Base-by-base conservation (phyloP, 1,140 invertebrate genomes). In the Macrosteles quadrilineatus region DNA sequence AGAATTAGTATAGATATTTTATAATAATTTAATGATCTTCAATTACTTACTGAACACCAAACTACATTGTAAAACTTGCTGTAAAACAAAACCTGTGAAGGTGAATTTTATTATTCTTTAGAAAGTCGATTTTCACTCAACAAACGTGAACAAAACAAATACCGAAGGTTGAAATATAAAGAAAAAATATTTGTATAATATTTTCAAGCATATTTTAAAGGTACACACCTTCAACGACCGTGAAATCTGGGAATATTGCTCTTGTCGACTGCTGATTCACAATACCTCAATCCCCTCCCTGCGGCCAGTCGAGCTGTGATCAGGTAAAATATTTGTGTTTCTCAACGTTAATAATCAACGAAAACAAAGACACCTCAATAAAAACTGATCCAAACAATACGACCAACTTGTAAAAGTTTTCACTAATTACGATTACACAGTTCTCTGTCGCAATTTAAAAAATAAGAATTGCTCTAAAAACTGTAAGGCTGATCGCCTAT, bases 271-370 rank as follows among this genome's bases (percentile, higher is more conserved):
- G 55, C 55, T 59, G 63, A 66, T 25, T 43, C 63, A 66, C 63
- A 66, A 66, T 66, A 63, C 32, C 40, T 66, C 32, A 19, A 66
- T 66, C 63, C 63, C 63, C 63, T 63, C 63, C 63, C 63, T 66
- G 9, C 63, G 21, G 40, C 63, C 43, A 45, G 63, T 40, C 23
- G n/a, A n/a, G 31, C 32, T 66, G 32, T 43, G 36, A 9, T 45
- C 63, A 45, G 11, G 31, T 27, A 66, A 66, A 45, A 66, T 66
- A 45, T 66, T 43, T 66, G n/a, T 21, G 4, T 19, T 50, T 19
- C n/a, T 50, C 47, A 3, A 50, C 3, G 6, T 50, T 19, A 11
- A 19, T 50, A 3, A 50, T 19, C 4, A n/a, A 19, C 3, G 4
- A 50, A 50, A 36, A 6, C 32, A 36, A 36, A 36, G 4, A 14